Evolutionary conservation across 2,888 invertebrate species (phyloP).

Genomic region (Plebejus anna): DNA sequence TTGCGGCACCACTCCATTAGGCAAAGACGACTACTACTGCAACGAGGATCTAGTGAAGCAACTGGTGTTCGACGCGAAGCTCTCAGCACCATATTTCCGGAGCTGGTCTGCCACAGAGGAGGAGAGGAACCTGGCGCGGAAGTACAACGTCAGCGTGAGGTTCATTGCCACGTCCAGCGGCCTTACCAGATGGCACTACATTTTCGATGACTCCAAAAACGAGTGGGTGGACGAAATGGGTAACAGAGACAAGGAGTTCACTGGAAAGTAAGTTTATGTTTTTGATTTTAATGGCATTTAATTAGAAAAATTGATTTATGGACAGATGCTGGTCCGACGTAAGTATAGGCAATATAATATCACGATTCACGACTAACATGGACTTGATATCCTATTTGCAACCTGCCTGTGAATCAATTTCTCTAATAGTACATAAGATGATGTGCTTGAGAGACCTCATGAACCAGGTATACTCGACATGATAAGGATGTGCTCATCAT

Average conservation of each 20-base stretch:
- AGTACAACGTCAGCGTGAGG: slow-evolving; percentile 86
- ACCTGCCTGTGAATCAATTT: no score
- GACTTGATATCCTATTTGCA: no score
- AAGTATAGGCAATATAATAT: no score
- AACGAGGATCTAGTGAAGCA: slow-evolving; percentile 91
- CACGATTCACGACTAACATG: no score
- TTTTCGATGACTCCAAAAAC: slow-evolving; percentile 81
- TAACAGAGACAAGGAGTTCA: slow-evolving; percentile 49
- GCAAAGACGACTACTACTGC: slow-evolving; percentile 88
- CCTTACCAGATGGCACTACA: slow-evolving; percentile 91
- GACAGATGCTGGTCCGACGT: not conserved
- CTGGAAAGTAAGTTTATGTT: slow-evolving; percentile 55
- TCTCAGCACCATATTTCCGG: slow-evolving; percentile 80
- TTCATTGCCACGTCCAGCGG: slow-evolving; percentile 95
- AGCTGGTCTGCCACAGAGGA: slow-evolving; percentile 73
- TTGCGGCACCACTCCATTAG: slow-evolving; percentile 81
- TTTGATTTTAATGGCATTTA: not conserved
- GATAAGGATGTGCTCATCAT: no score
- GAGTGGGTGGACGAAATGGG: slow-evolving; percentile 62
- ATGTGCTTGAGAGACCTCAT: no score
- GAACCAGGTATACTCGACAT: no score
- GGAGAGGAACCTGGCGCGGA: slow-evolving; percentile 78
- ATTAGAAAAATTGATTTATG: not conserved
- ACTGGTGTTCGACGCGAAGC: slow-evolving; percentile 92
- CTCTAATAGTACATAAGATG: no score